Base-by-base conservation (phyloP, 2,113 vertebrate genomes). In the Butorides virescens region DNA sequence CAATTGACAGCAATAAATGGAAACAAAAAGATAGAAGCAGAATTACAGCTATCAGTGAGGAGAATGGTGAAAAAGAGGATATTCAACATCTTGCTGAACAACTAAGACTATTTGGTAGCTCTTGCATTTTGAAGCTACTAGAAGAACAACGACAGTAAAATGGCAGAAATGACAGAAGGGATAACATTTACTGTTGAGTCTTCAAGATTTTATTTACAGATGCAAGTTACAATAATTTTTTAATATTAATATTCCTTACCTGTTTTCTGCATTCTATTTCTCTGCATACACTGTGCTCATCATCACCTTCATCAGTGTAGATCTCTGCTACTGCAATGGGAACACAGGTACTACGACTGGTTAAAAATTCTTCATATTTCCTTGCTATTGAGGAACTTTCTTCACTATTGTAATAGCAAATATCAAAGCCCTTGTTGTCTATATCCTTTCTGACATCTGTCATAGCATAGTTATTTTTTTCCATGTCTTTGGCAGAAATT, bases 301-400 rank as follows among this genome's bases (percentile, higher is more conserved):
- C n/a, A 55, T 46, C 83, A 63, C 7, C 83, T 39, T 98, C 98
- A 0, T 20, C 36, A 1, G 5, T 47, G 17, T 21, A 71, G 65
- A 9, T 11, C 84, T 99, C 99, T 86, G 98, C 97, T 26, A 98
- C 97, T 16, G 98, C 98, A 17, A 99, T 97, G 82, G 99, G 97
- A 87, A 99, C 98, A 76, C 91, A 97, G 65, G 97, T 95, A 15
- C 95, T 97, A 27, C 23, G 96, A 88, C 97, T 98, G 27, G 85
- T 96, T 95, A 98, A 97, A 91, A 98, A 97, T 65, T 97, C 98
- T 87, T 98, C 98, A 11, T 97, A 97, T 58, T 98, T 98, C 37
- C 93, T 93, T 59, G 93, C 63, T 29, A 96, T 13, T 25, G 92
- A 80, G 75, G 96, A 98, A 61, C 95, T 98, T 42, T 98, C 97